A percentile compares a stretch with the other conserved stretches of the same genome.
Evolutionary conservation across 2,888 invertebrate species (phyloP).

Genomic region (Latheticus oryzae): DNA sequence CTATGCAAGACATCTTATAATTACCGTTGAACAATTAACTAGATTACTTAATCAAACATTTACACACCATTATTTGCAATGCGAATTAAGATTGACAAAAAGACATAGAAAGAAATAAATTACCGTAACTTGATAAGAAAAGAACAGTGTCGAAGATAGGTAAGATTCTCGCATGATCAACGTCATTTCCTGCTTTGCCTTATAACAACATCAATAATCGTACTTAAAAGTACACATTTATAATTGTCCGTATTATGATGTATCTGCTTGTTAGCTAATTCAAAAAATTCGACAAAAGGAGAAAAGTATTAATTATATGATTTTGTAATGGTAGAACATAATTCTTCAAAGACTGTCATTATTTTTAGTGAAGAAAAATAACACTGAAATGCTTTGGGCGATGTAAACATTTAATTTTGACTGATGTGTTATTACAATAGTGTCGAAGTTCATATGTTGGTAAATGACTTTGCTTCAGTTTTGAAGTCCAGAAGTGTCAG

Average conservation of each 20-base stretch:
- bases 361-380: constrained; percentile 15
- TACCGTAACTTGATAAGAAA: constrained; percentile 20
- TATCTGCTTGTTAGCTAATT: constrained; percentile 1
- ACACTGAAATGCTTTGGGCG: constrained; percentile 14
- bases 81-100: constrained; percentile 20
- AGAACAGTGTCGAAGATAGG: constrained; percentile 2
- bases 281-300: constrained; percentile 10
- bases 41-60: constrained; percentile 20
- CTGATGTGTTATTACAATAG: constrained; percentile 29
- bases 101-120: constrained; percentile 20
- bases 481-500: neutral
- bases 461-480: constrained; percentile 11
- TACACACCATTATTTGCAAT: constrained; percentile 6
- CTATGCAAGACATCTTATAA: constrained; percentile 2
- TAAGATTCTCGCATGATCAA: neutral
- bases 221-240: neutral
- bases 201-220: constrained; percentile 9
- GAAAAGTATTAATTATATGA: constrained; percentile 2
- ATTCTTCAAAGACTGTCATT: constrained; percentile 11
- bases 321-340: constrained; percentile 2
- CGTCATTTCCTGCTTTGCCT: constrained; percentile 8
- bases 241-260: neutral
- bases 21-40: constrained; percentile 12
- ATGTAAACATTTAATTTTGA: constrained; percentile 20
- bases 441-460: constrained; percentile 18